Percentiles rank a stretch among this genome's conserved stretches.
Evolutionary conservation across 2,113 vertebrate species (phyloP).

Genomic region (Indicator indicator): DNA sequence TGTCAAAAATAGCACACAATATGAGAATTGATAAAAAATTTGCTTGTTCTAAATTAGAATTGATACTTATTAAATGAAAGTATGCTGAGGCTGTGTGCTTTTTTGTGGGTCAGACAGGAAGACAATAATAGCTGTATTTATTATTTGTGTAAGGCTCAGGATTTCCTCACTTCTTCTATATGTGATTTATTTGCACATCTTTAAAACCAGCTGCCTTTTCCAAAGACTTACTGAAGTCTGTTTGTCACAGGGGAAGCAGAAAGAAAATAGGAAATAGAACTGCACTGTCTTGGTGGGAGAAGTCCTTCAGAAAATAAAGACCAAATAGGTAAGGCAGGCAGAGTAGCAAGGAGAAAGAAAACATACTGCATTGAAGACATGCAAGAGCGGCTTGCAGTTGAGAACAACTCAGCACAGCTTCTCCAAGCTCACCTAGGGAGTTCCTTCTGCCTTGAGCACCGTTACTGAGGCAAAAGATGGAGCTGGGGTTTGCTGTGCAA

Average conservation of each 20-base stretch:
- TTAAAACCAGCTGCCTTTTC: background rate
- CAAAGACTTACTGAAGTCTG: background rate
- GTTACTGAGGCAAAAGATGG: background rate
- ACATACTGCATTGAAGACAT: background rate
- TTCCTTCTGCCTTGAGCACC: rapidly evolving
- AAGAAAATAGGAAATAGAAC: background rate
- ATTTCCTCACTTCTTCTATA: background rate
- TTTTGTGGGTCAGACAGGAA: background rate
- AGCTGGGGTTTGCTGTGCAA: background rate
- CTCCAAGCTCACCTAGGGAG: background rate
- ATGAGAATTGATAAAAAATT: background rate
- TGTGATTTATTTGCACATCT: background rate
- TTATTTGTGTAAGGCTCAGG: background rate
- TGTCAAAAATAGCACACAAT: background rate
- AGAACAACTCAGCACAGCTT: background rate
- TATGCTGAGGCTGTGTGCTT: background rate
- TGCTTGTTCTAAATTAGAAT: background rate
- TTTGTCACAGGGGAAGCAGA: background rate
- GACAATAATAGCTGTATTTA: background rate
- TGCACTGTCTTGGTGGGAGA: background rate
- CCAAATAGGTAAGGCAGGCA: background rate
- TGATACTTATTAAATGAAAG: background rate
- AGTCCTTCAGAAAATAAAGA: background rate
- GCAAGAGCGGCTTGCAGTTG: background rate
- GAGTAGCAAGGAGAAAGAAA: background rate